Conservation (phyloP, 1,140 invertebrate species). For the Papilio xuthus region DNA sequence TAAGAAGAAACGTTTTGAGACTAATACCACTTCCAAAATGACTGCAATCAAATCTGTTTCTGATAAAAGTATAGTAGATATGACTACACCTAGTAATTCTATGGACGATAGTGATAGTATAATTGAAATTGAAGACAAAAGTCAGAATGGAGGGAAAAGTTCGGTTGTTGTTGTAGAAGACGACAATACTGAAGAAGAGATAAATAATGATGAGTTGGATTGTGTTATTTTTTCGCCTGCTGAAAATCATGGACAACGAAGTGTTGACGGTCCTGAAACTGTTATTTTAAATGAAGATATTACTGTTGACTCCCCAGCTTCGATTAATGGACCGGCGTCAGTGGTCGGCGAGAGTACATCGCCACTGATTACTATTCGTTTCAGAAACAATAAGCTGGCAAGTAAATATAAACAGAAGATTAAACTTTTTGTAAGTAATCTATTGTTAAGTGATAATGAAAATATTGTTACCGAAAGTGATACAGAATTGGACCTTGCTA, state of each 20-base stretch:
- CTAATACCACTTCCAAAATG: slow-evolving; percentile 34
- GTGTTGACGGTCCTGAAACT: slow-evolving; percentile 45
- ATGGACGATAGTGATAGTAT: slow-evolving; percentile 41
- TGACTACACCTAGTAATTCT: slow-evolving; percentile 49
- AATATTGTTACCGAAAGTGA: slow-evolving; percentile 55
- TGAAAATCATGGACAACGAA: slow-evolving; percentile 34
- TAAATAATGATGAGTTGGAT: slow-evolving; percentile 37
- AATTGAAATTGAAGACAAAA: slow-evolving; percentile 41
- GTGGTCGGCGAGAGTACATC: slow-evolving; percentile 68
- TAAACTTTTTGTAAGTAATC: slow-evolving; percentile 68
- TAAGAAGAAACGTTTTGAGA: slow-evolving; percentile 60
- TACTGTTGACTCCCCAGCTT: slow-evolving; percentile 61
- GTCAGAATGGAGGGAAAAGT: slow-evolving; percentile 73
- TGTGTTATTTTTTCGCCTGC: not conserved
- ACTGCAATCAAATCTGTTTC: slow-evolving; percentile 30
- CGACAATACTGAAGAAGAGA: slow-evolving; percentile 34
- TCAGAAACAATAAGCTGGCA: slow-evolving; percentile 67
- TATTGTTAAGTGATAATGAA: slow-evolving; percentile 58
- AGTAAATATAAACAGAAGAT: slow-evolving; percentile 65
- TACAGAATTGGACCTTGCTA: slow-evolving; percentile 71
- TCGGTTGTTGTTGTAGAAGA: slow-evolving; percentile 31
- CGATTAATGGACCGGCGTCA: slow-evolving; percentile 60
- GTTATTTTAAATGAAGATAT: slow-evolving; percentile 68
- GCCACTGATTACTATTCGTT: slow-evolving; percentile 67
- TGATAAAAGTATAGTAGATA: slow-evolving; percentile 45